A percentile compares a stretch with the other conserved stretches of the same genome.
phyloP scores from a whole-genome alignment of 2,888 invertebrate genomes.

The Gymnoscelis rufifasciata region DNA sequence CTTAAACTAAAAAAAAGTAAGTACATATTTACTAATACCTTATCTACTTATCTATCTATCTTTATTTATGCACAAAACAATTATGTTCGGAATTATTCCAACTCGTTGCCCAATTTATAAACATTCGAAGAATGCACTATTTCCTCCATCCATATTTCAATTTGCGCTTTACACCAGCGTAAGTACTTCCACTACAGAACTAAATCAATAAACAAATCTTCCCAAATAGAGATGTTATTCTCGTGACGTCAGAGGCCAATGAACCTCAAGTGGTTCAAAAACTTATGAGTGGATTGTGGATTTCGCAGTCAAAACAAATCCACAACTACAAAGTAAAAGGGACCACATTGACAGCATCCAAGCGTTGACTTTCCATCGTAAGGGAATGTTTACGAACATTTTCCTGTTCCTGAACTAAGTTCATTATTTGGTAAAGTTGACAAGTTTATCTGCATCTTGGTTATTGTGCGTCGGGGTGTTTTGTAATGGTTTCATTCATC shows the following conservation, averaged over 20 bases:
- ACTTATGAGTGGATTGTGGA: conserved; percentile 58
- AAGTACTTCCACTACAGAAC: conserved; percentile 1
- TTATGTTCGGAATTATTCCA: no score
- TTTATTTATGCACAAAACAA: no score
- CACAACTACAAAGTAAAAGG: conserved; percentile 28
- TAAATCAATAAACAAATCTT: conserved; percentile 14
- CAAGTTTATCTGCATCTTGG: conserved; percentile 32
- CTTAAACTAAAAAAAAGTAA: no score
- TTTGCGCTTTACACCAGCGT: conserved; percentile 2
- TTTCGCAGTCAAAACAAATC: conserved; percentile 70
- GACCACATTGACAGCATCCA: conserved; percentile 17
- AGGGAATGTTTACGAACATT: conserved; percentile 14
- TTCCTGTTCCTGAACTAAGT: conserved; percentile 42
- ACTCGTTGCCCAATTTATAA: no score
- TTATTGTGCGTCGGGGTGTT: conserved; percentile 31
- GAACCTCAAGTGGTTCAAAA: conserved; percentile 55
- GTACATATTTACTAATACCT: no score
- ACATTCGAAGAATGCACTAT: neutral
- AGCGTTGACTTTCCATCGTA: conserved; percentile 7
- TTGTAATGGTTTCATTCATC: conserved; percentile 47
- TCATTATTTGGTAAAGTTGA: conserved; percentile 32
- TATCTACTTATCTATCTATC: no score
- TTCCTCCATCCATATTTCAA: neutral
- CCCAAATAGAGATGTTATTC: conserved; percentile 18
- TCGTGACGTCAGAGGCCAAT: conserved; percentile 61